Evolutionary conservation across 2,113 vertebrate species (phyloP).

Genomic region (Passer montanus): DNA sequence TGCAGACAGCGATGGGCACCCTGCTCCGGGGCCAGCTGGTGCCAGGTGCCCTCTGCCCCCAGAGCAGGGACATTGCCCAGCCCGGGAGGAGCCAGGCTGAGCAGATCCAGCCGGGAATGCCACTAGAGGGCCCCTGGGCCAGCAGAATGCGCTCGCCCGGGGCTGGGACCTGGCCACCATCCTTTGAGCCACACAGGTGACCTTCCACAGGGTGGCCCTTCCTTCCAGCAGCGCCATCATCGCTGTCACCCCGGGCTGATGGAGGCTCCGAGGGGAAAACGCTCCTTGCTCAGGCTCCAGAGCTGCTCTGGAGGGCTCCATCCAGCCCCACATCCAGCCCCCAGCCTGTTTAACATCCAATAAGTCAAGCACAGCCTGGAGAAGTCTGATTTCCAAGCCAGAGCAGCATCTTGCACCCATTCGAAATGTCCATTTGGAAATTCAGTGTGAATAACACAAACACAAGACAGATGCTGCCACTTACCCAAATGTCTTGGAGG

Average conservation of each 20-base stretch:
- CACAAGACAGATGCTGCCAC: constrained; percentile 66
- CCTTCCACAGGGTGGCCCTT: rapidly evolving
- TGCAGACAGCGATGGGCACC: not conserved
- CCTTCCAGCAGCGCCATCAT: rapidly evolving
- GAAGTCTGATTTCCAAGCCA: constrained; percentile 55
- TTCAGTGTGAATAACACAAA: constrained; percentile 69
- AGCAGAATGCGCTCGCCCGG: not conserved
- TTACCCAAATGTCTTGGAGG: constrained; percentile 65
- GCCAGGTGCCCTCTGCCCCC: rapidly evolving
- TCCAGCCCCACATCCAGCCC: not conserved
- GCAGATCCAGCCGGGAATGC: not conserved
- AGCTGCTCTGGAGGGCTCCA: not conserved
- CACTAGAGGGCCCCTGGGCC: constrained; percentile 49
- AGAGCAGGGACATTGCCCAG: not conserved
- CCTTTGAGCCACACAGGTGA: not conserved
- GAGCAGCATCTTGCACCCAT: constrained; percentile 63
- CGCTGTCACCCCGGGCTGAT: not conserved
- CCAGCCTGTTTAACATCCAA: not conserved
- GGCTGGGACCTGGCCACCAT: not conserved
- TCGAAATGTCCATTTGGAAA: constrained; percentile 66
- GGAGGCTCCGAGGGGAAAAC: not conserved
- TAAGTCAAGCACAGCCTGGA: constrained; percentile 13
- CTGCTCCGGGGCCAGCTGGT: rapidly evolving
- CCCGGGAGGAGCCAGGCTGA: not conserved
- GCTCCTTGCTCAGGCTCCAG: not conserved